These are phyloP conservation scores for Caenorhabditis sulstoni DNA, from an alignment of 2,888 invertebrate genomes.

Conservation along the genomic window DNA sequence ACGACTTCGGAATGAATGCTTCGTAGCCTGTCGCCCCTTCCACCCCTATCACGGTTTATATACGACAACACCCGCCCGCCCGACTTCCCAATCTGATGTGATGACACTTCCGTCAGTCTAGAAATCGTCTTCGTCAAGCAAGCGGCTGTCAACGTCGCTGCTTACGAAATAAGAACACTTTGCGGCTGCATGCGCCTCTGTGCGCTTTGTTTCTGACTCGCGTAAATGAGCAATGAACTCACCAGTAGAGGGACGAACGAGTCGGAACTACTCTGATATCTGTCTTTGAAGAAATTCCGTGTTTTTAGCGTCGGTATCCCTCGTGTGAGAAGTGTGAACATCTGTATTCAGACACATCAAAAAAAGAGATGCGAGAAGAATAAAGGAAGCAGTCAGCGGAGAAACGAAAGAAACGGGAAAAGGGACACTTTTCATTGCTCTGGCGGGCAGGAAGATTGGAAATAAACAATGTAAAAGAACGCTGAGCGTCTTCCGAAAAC, in stretches of 20 bases:
- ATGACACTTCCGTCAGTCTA: constrained; percentile 46
- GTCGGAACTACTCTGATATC: constrained; percentile 25
- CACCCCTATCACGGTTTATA: constrained; percentile 48
- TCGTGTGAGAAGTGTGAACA: constrained; percentile 58
- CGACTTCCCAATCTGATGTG: constrained; percentile 25
- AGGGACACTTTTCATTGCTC: constrained; percentile 6
- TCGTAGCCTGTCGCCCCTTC: constrained; percentile 35
- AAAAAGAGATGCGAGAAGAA: constrained; percentile 1
- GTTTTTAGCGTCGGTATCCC: constrained; percentile 50
- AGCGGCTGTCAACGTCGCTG: background rate
- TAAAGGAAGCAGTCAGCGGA: background rate
- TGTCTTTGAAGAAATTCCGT: constrained; percentile 20
- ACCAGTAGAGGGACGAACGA: constrained; percentile 39
- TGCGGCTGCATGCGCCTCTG: too few species aligned
- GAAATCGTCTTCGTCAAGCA: constrained; percentile 45
- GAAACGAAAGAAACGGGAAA: background rate
- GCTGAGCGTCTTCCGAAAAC: background rate
- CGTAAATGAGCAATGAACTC: constrained; percentile 16
- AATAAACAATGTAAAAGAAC: constrained; percentile 18
- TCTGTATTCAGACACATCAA: constrained; percentile 29
- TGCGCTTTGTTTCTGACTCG: too few species aligned
- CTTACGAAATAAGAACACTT: constrained; percentile 6
- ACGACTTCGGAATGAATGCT: constrained; percentile 20
- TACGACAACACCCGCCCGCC: constrained; percentile 40
- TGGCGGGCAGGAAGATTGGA: background rate